Conservation (phyloP, 2,113 vertebrate genomes). For the Corvus moneduloides region DNA sequence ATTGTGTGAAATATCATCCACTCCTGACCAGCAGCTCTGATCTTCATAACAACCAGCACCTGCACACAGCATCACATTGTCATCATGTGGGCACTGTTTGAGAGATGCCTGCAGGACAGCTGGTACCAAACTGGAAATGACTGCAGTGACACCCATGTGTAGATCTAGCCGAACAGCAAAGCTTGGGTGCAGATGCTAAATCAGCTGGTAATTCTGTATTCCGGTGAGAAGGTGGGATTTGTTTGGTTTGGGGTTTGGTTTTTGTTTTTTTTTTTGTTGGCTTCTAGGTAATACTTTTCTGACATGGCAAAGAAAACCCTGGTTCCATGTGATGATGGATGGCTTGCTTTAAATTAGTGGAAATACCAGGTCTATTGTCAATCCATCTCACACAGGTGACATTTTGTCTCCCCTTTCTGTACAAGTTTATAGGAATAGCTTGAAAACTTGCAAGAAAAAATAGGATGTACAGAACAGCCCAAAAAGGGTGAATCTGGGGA, state of each 20-base stretch:
- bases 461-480: neutral
- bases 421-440: neutral
- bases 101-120: neutral
- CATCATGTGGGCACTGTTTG: neutral
- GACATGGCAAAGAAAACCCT: neutral
- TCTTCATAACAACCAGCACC: neutral
- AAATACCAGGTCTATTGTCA: neutral
- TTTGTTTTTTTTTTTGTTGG: neutral
- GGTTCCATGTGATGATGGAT: neutral
- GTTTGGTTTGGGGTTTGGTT: neutral
- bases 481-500: neutral
- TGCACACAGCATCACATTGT: neutral
- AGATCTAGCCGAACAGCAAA: neutral
- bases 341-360: neutral
- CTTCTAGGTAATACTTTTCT: neutral
- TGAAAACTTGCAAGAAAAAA: neutral
- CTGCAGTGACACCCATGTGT: neutral
- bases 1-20: fast-evolving
- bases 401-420: neutral
- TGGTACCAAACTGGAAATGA: neutral
- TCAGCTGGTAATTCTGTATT: neutral
- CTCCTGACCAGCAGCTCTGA: neutral
- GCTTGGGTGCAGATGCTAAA: neutral
- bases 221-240: neutral
- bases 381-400: neutral